These are phyloP conservation scores for Diplodus sargus DNA, from an alignment of 2,797 vertebrate species.

Conservation along the genomic window DNA sequence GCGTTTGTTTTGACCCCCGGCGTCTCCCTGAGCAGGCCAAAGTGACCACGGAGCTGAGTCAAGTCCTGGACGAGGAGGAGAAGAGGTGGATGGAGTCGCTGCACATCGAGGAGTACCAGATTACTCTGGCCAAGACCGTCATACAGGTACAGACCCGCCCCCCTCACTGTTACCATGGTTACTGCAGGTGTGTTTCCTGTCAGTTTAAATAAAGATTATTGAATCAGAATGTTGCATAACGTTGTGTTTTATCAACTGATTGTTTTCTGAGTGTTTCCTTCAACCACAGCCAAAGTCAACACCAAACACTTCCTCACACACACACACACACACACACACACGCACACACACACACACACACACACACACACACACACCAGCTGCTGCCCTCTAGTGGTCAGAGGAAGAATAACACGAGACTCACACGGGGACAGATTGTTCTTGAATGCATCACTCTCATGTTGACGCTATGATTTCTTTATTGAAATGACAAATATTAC, in stretches of 20 bases:
- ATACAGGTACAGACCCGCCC: constrained; percentile 68
- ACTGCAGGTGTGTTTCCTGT: constrained; percentile 19
- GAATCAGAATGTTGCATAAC: constrained; percentile 46
- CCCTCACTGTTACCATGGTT: background rate
- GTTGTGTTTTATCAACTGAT: constrained; percentile 34
- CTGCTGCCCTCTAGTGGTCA: constrained; percentile 42
- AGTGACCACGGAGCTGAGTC: constrained; percentile 84
- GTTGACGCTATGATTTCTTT: no score
- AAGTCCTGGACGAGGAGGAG: constrained; percentile 86
- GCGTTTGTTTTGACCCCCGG: constrained; percentile 36
- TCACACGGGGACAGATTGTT: background rate
- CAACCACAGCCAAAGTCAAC: constrained; percentile 63
- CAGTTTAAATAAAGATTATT: constrained; percentile 27
- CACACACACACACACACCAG: constrained; percentile 2
- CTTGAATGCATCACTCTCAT: background rate
- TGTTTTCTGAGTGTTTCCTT: constrained; percentile 55
- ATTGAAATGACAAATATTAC: no score
- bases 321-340: constrained; percentile 6
- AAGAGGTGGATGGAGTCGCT: constrained; percentile 82
- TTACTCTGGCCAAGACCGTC: constrained; percentile 79
- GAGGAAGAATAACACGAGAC: background rate
- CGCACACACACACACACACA: constrained; percentile 8
- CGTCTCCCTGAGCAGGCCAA: constrained; percentile 72
- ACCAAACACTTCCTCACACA: constrained; percentile 42
- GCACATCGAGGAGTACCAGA: constrained; percentile 81